These are phyloP conservation scores for Steinernema hermaphroditum DNA, from an alignment of 2,888 invertebrate genomes.

Conservation along the genomic window DNA sequence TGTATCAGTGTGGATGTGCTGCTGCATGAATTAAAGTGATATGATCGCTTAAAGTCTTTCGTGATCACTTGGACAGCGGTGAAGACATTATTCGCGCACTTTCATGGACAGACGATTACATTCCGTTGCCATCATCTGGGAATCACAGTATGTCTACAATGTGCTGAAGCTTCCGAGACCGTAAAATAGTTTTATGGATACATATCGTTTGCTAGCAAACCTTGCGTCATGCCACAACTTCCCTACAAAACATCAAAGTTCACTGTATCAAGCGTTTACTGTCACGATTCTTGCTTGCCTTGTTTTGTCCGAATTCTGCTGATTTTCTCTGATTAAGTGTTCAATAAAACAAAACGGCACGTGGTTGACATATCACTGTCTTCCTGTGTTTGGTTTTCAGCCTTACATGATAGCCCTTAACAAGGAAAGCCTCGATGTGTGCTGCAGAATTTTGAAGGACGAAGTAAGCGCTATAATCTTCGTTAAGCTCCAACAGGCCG, in stretches of 20 bases:
- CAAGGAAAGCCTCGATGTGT: not conserved
- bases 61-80: too few species aligned
- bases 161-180: not conserved
- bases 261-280: not conserved
- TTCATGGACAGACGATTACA: too few species aligned
- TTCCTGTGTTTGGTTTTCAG: not conserved
- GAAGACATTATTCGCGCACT: too few species aligned
- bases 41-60: too few species aligned
- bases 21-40: too few species aligned
- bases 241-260: too few species aligned
- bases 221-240: too few species aligned
- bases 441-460: conserved; percentile 18
- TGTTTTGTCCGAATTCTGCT: not conserved
- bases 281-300: not conserved
- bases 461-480: conserved; percentile 25
- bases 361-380: not conserved
- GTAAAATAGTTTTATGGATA: not conserved
- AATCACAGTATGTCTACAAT: too few species aligned
- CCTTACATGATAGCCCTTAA: not conserved
- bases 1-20: too few species aligned
- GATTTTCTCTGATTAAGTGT: not conserved
- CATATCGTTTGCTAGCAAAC: not conserved
- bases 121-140: too few species aligned
- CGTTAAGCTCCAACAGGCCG: conserved; percentile 19
- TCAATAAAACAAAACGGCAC: not conserved